A percentile compares a stretch with the other conserved stretches of the same genome.
Conservation (phyloP, 2,888 invertebrate species). For the Terebella lapidaria region DNA sequence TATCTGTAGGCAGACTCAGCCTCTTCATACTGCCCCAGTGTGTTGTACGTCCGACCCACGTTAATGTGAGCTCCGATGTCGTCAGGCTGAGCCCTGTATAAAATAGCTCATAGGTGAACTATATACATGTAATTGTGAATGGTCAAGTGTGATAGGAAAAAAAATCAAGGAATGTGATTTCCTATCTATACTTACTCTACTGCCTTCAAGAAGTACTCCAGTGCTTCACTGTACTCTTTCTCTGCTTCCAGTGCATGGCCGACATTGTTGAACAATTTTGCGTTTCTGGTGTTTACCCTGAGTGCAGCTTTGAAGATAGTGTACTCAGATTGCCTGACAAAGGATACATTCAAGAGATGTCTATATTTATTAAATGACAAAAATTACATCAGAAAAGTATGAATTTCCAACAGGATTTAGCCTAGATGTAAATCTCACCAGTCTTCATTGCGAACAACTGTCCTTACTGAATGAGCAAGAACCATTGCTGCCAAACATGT, state of each 20-base stretch:
- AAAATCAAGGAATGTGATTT: background rate
- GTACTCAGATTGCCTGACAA: constrained; percentile 66
- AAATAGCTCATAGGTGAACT: too few species aligned
- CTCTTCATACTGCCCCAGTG: constrained; percentile 78
- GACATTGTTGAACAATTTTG: constrained; percentile 94
- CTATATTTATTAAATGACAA: background rate
- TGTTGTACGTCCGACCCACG: constrained; percentile 90
- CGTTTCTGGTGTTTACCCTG: constrained; percentile 76
- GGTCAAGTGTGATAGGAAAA: too few species aligned
- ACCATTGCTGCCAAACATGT: too few species aligned
- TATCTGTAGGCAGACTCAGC: constrained; percentile 88
- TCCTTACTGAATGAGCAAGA: too few species aligned
- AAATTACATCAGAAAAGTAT: too few species aligned
- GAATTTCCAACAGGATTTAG: background rate
- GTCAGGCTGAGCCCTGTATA: constrained; percentile 76
- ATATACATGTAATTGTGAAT: too few species aligned
- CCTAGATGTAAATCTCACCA: constrained; percentile 5
- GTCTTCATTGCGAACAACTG: constrained; percentile 5
- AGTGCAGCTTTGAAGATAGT: constrained; percentile 89
- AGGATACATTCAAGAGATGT: too few species aligned
- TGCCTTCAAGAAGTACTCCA: constrained; percentile 86
- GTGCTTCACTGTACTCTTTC: constrained; percentile 67
- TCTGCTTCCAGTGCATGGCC: constrained; percentile 88
- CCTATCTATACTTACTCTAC: constrained; percentile 59
- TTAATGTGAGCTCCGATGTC: constrained; percentile 97